Conservation (phyloP, 2,888 invertebrate species). For the Melipona beecheii region DNA sequence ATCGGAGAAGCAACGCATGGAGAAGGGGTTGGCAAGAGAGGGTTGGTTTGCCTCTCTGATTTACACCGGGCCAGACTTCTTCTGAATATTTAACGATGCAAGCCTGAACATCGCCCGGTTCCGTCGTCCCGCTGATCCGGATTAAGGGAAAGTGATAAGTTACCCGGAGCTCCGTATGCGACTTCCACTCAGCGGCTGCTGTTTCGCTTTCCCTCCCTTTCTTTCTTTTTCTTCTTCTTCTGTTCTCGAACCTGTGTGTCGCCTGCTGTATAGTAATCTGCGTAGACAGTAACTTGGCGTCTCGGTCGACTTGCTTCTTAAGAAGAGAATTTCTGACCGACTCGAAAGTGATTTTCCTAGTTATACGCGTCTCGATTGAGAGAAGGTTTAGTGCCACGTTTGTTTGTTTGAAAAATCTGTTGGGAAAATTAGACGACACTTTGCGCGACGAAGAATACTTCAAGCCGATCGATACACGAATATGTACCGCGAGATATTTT, state of each 20-base stretch:
- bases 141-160: slow-evolving; percentile 80
- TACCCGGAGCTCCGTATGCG: slow-evolving; percentile 67
- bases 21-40: slow-evolving; percentile 63
- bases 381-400: no score
- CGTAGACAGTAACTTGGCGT: slow-evolving; percentile 6
- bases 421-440: no score
- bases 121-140: slow-evolving; percentile 76
- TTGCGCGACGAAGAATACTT: no score
- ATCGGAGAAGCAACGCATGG: slow-evolving; percentile 49
- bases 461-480: no score
- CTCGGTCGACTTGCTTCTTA: slow-evolving; percentile 24
- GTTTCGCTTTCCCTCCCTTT: slow-evolving; percentile 62
- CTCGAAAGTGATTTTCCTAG: not conserved
- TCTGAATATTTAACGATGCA: slow-evolving; percentile 79
- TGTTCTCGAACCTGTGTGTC: slow-evolving; percentile 5
- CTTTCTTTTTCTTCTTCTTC: not conserved
- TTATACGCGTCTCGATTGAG: no score
- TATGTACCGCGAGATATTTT: no score
- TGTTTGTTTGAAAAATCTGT: no score
- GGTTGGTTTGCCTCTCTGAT: slow-evolving; percentile 70
- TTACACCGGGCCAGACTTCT: slow-evolving; percentile 74
- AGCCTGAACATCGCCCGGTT: slow-evolving; percentile 71
- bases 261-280: not conserved
- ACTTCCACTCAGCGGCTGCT: slow-evolving; percentile 71
- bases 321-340: not conserved